A percentile compares a stretch with the other conserved stretches of the same genome.
Conservation (phyloP, 2,888 invertebrate genomes). For the Cremastinae sp. region DNA sequence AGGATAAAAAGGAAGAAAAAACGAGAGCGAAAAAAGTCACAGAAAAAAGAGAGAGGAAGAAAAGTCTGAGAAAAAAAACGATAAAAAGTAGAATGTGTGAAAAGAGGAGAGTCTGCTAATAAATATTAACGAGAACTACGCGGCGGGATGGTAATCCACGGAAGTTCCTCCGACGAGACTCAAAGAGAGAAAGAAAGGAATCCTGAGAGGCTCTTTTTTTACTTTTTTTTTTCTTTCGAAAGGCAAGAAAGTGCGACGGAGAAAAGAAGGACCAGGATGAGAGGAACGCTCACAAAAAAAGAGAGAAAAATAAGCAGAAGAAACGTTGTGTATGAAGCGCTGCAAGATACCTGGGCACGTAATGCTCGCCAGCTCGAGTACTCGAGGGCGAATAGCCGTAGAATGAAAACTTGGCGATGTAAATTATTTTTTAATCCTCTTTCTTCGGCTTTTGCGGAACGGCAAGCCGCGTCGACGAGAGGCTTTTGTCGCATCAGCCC, state of each 20-base stretch:
- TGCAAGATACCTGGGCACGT: slow-evolving; percentile 50
- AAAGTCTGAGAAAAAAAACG: slow-evolving; percentile 10
- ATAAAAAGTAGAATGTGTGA: slow-evolving; percentile 13
- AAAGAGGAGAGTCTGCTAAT: slow-evolving; percentile 67
- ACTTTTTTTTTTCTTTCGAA: slow-evolving; percentile 18
- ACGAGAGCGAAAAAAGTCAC: slow-evolving; percentile 23
- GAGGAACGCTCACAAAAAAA: slow-evolving; percentile 39
- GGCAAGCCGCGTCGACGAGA: slow-evolving; percentile 34
- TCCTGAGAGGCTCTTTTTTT: slow-evolving; percentile 33
- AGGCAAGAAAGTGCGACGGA: slow-evolving; percentile 47
- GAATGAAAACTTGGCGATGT: slow-evolving; percentile 71
- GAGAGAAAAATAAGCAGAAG: slow-evolving; percentile 30
- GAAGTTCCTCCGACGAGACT: slow-evolving; percentile 73
- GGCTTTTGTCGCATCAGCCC: slow-evolving; percentile 51
- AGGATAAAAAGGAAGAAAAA: slow-evolving; percentile 7
- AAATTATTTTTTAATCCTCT: slow-evolving; percentile 74
- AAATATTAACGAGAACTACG: slow-evolving; percentile 77
- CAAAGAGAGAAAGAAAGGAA: slow-evolving; percentile 55
- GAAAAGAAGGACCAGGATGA: slow-evolving; percentile 44
- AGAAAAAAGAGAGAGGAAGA: slow-evolving; percentile 13
- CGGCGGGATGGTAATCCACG: slow-evolving; percentile 76
- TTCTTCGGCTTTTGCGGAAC: slow-evolving; percentile 61
- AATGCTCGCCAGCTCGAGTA: slow-evolving; percentile 28
- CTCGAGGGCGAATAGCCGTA: slow-evolving; percentile 46
- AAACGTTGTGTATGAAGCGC: slow-evolving; percentile 38